Base-by-base conservation (phyloP, 2,888 invertebrate genomes). In the Epistrophella euchroma region DNA sequence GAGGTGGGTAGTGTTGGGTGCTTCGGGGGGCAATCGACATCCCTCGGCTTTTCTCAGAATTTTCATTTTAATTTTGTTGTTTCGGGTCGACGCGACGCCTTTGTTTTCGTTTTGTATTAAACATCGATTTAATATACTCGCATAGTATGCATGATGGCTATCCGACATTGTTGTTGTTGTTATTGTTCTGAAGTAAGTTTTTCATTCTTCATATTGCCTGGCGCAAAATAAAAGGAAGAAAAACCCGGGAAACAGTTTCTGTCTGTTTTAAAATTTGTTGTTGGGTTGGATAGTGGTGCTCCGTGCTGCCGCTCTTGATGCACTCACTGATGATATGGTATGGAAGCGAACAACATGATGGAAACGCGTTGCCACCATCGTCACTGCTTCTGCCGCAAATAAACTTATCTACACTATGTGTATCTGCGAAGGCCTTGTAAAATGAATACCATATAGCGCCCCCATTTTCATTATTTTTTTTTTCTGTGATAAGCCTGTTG, bases 301-400 rank as follows among this genome's bases (percentile, higher is more conserved):
- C 10, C 43, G 9, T 43, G 45, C 45, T 47, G 25, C 66, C 32
- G 73, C 56, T 78, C 70, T 66, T 32, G 37, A 75, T 71, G 79
- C 70, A 79, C 71, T 47, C 32, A 15, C 4, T 17, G 47, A 15
- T 47, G 66, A 10, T n/a, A n/a, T 56, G 58, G 70, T 55, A 55
- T 56, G 58, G 70, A 62, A 55, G 73, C n/a, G 9, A 73, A 86
- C 85, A 73, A 86, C 85, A 86, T 81, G 77, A 86, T 81, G 77
- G 72, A 86, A 86, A 86, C 81, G 77, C 85, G 81, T 86, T 86
- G 58, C 85, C 85, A 86, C 85, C 85, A 86, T 81, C 72, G 77
- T 86, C 81, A 81, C 81, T 73, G 81, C 81, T 76, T 86, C 85
- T 80, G 85, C 85, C 64, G 85, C 85, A 86, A 85, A 85, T 85